Evolutionary conservation across 2,888 invertebrate species (phyloP), one percentile per base, ranked within the genome.

Genomic region (Byasa hedistus): DNA sequence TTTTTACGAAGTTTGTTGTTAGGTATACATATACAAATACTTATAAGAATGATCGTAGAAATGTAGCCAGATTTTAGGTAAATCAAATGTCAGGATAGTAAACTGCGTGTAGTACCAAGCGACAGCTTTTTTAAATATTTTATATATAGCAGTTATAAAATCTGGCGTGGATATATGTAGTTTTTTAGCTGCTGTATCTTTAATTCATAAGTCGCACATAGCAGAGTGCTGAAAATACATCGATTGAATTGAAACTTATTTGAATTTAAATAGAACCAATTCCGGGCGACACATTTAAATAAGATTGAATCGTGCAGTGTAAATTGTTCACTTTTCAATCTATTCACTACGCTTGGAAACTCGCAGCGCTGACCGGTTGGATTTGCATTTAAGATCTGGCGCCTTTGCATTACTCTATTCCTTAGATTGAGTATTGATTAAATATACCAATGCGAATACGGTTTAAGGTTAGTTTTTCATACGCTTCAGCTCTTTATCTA

Each of bases 281-380:
- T 48, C 48, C 48, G 48, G 4, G n/a, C 19, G 48, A 48, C 48
- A 48, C 48, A 22, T 54, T 23, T 22, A 15, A 54, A 22, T 54
- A 8, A 12, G 12, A 5, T 22, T 54, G n/a, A 54, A 54, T 8
- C 52, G 52, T 19, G 7, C 8, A 51, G 21, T 51, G 51, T 54
- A 54, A 54, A 23, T 22, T 23, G 52, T 23, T 61, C 23, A 61
- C 54, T 55, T 39, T 61, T 54, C 54, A 61, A 36, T 39, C 10
- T 21, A 17, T 21, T 32, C 52, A 60, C 52, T 51, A 21, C 19
- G 51, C 8, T 54, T 22, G 23, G 48, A 48, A 54, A 54, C 52
- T 7, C 7, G 52, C 10, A 23, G 22, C 7, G 10, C 22, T 23
- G 52, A n/a, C 52, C 21, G 10, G 12, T 54, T 54, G 52, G 10